Conservation (phyloP, 2,113 vertebrate species). For the Toxotes chatareus region DNA sequence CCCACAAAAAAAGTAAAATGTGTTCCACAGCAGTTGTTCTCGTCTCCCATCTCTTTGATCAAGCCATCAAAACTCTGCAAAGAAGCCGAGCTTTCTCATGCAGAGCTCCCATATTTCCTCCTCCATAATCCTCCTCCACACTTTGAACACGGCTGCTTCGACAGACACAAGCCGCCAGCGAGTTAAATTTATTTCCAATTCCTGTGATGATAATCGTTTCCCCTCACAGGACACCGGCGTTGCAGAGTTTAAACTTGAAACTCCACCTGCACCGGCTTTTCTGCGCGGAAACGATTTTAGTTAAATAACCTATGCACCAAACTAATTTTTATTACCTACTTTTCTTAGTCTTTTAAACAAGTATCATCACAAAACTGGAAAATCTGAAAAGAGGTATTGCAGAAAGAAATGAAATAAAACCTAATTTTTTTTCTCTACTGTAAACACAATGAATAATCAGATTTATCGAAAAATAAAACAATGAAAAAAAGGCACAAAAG, state of each 20-base stretch:
- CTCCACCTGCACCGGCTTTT: background rate
- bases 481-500: background rate
- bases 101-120: slow-evolving; percentile 67
- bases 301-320: background rate
- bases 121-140: slow-evolving; percentile 53
- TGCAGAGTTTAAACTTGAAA: slow-evolving; percentile 40
- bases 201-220: slow-evolving; percentile 53
- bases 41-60: slow-evolving; percentile 70
- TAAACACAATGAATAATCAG: background rate
- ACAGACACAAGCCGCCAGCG: slow-evolving; percentile 17
- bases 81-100: slow-evolving; percentile 50
- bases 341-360: background rate
- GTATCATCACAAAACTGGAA: background rate
- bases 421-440: fast-evolving
- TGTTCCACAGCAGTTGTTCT: slow-evolving; percentile 65
- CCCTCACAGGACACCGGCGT: slow-evolving; percentile 9
- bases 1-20: background rate
- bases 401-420: background rate
- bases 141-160: slow-evolving; percentile 56
- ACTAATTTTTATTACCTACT: background rate
- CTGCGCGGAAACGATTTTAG: background rate
- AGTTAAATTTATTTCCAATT: slow-evolving; percentile 60
- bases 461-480: background rate
- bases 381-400: background rate
- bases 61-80: slow-evolving; percentile 53